Base-by-base conservation (phyloP, 92 coral and sea anemone species). In the Nematostella vectensis region DNA sequence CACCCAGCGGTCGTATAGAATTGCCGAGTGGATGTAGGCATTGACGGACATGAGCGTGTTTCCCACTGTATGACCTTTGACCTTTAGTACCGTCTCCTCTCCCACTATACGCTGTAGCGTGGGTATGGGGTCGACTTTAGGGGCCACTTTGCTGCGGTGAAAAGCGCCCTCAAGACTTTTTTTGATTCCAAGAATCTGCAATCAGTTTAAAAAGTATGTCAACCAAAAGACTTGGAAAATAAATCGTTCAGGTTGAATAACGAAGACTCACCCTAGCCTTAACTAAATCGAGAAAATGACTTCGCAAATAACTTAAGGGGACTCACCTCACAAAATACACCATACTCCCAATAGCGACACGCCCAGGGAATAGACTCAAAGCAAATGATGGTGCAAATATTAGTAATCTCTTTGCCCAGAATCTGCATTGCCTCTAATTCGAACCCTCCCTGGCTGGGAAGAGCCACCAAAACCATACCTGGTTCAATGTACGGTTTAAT, bases 351-450 rank as follows among this genome's bases (percentile, higher is more conserved):
- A 27, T 17, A 47, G 21, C 82, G 77, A 4, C 76, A 65, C 20
- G 65, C 76, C 87, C 82, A 79, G 2, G 86, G 86, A 15, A 74
- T 48, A 3, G 81, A 73, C 61, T 74, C 81, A 44, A 73, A 79
- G 18, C 69, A 65, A 30, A 60, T 61, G 26, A 79, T 48, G 3
- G 86, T 79, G 57, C 73, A 65, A 38, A 59, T 48, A 28, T 45
- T 57, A 36, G 50, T 52, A 3, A 49, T 37, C 23, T 79, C 71
- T n/a, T n/a, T n/a, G 1, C 80, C 80, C 20, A 79, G 68, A 26
- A 55, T 33, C 8, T 31, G 16, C 11, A 67, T 50, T 59, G 27
- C 65, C 29, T 79, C 65, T 49, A 79, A 79, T 27, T 79, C 72
- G 18, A 79, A 39, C 1, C 81, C 81, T 3, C 81, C 58, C 49